Evolutionary conservation across 1,140 invertebrate genomes (phyloP), one percentile per base, ranked within the genome.

Genomic region (Aporrectodea caliginosa): DNA sequence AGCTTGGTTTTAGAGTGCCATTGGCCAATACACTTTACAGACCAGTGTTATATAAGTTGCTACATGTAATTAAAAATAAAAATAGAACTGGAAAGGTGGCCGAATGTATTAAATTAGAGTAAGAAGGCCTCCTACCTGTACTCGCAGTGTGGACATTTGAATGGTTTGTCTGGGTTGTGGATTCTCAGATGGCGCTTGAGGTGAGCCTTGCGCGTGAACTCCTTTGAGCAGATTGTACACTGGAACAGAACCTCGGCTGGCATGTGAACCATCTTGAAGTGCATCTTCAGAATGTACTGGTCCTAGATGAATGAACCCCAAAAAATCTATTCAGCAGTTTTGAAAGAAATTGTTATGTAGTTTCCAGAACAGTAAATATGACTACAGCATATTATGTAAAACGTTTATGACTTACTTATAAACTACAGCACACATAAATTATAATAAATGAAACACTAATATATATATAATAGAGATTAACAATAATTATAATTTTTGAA

Each of bases 241-340:
- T 88, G 85, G 84, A 86, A 89, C 73, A 89, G 74, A 0, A 88
- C 84, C 78, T 89, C 88, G 16, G 88, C 86, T 35, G 88, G 87
- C 84, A 87, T 85, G 81, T 89, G 88, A 16, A 89, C 88, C 88
- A 89, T 88, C 83, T 88, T 89, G 12, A 88, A 81, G 81, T 89
- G 88, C 87, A 89, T 89, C 82, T 88, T 88, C 74, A 89, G 80
- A 31, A 89, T 87, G 84, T 89, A 89, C 81, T 86, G 85, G 78
- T 89, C 88, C 88, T 89, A 80, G 12, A 77, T 31, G 58, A 68
- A 68, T 16, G 58, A 16, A 16, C 27, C 27, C 27, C 27, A 68
- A 68, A 16, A 68, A 68, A 68, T 16, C 27, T 68, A 68, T 68
- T 14, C 27, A 14, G 58, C 14, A 68, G 27, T 68, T 68, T 16